phyloP scores from a whole-genome alignment of 2,113 vertebrate species.

The Pteropus alecto region DNA sequence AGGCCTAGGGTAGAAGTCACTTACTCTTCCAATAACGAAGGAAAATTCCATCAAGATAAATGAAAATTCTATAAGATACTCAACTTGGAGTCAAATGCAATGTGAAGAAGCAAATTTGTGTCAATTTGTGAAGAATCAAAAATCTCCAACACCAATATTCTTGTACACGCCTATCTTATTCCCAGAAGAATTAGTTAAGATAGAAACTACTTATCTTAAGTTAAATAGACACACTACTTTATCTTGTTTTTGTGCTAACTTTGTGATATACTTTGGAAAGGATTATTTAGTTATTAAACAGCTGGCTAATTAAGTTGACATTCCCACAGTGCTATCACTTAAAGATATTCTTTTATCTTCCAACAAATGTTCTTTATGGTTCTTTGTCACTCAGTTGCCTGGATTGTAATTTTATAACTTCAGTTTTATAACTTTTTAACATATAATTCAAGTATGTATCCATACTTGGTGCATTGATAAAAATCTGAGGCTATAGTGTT shows the following conservation, averaged over 20 bases:
- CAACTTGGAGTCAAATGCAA: neutral
- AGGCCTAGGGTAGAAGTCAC: neutral
- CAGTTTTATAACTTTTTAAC: neutral
- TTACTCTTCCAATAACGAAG: neutral
- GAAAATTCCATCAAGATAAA: conserved; percentile 6
- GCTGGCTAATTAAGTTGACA: neutral
- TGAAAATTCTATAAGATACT: neutral
- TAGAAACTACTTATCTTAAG: neutral
- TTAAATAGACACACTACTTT: neutral
- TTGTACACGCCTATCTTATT: neutral
- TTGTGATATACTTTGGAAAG: neutral
- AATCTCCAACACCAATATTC: neutral
- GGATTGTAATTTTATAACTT: neutral
- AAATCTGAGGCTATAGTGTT: neutral
- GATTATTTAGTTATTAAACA: neutral
- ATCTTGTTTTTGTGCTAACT: neutral
- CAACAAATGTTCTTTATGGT: neutral
- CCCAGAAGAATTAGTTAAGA: neutral
- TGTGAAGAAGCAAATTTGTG: neutral
- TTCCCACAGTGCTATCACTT: neutral
- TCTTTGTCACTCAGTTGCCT: neutral
- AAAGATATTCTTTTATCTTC: neutral
- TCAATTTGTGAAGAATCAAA: neutral
- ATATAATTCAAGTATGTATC: neutral
- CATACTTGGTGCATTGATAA: neutral